Base-by-base conservation (phyloP, 2,797 vertebrate species). In the Argentina silus region DNA sequence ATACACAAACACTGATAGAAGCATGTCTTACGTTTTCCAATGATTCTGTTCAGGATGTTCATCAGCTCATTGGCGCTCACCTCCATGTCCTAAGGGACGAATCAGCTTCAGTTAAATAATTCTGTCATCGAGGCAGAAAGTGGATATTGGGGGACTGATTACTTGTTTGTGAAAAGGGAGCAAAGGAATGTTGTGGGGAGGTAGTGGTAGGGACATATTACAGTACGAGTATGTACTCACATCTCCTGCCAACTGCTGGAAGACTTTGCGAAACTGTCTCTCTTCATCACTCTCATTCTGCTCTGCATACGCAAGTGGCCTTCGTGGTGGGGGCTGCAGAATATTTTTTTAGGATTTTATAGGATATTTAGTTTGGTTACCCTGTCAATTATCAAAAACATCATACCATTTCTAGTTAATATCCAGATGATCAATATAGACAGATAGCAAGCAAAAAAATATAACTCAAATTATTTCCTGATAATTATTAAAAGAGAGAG, bases 21-120 rank as follows among this genome's bases (percentile, higher is more conserved):
- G 27, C 42, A 27, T 1, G 59, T 90, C 96, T 93, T 89, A 94
- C 98, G 97, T 76, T 94, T 96, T 45, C 82, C 12, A 67, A 99
- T 79, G 42, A 98, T 95, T 89, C 88, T 97, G 95, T 99, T 99
- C 14, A 99, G 92, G 82, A 99, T 97, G 77, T 95, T 92, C 94
- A 95, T 97, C 69, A 99, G 91, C 76, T 98, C 96, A 0, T 68
- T 69, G 15, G 97, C 94, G 72, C 93, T 95, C 74, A 99, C 96
- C 84, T 98, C 96, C 97, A 98, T 96, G 91, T 98, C 96, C 64
- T 97, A 45, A 1, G 79, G 23, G 50, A 83, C 6, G 85, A 57
- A 78, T 1, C 6, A 36, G 27, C 27, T 36, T 55, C 3, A 68
- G 15, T 21, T 19, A 23, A 47, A 66, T n/a, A 21, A 11, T 15